Evolutionary conservation across 2,888 invertebrate genomes (phyloP), one percentile per base, ranked within the genome.

Genomic region (Atrina japonica): DNA sequence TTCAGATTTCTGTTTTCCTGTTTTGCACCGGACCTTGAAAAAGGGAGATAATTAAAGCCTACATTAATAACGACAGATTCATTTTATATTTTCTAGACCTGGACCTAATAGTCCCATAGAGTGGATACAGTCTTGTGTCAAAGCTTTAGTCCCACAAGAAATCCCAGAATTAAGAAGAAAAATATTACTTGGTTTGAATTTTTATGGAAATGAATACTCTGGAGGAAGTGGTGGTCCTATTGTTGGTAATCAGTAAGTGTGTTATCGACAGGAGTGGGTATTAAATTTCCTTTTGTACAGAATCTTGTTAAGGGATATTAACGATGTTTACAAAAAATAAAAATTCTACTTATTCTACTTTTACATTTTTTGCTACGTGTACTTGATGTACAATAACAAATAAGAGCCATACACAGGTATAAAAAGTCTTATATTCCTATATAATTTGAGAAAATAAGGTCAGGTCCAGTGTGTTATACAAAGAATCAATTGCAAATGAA

Each of bases 121-220:
- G 76, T 98, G 98, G 97, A 93, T 96, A 66, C 92, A 93, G 78
- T 92, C 94, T 58, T 96, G 96, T 85, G 92, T 98, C 5, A 94
- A 95, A 85, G 92, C 93, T 66, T 92, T 97, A 66, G 94, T 94
- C 18, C 94, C 95, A 5, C 80, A 87, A 25, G 91, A 92, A 67
- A 63, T 76, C 7, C 78, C 84, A 0, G 73, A 76, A 3, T 94
- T 94, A 84, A 92, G 96, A 50, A 91, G 92, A 3, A 96, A 97
- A 91, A 95, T 98, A 73, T 92, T 98, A 16, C 91, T 97, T 77
- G 98, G 98, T 0, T 89, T 98, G 6, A 98, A 98, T 90, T 97
- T 98, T 91, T 98, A 97, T 91, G 98, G 98, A 1, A 95, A 96
- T 88, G 95, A 96, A 78, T 97, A 95, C 83, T 95, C 94, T 0